These are phyloP conservation scores for Delia radicum DNA, from an alignment of 1,140 invertebrate genomes.

Conservation along the genomic window DNA sequence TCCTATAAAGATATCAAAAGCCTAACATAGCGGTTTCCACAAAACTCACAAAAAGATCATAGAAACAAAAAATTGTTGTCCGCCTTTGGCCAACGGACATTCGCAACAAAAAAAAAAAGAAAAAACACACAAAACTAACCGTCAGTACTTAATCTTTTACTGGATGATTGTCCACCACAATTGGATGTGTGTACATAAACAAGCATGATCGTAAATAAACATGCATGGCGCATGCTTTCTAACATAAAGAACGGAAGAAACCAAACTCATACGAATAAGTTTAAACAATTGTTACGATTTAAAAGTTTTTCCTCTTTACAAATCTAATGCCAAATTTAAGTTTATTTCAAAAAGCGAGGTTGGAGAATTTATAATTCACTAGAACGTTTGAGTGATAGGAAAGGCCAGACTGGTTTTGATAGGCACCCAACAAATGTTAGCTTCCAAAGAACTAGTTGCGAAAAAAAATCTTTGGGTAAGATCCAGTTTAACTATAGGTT, in stretches of 20 bases:
- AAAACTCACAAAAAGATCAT: background rate
- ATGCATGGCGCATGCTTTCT: background rate
- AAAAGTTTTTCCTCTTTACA: background rate
- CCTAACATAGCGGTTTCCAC: background rate
- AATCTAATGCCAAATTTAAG: background rate
- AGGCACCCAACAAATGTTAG: no score
- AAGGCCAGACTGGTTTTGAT: no score
- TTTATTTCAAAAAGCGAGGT: background rate
- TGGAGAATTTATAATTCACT: background rate
- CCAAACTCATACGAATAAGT: background rate
- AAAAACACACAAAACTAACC: background rate
- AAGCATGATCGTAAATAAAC: slow-evolving; percentile 1
- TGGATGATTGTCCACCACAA: background rate
- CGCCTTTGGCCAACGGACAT: background rate
- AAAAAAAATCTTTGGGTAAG: no score
- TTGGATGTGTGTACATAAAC: background rate
- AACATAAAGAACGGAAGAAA: background rate
- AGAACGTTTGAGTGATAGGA: background rate
- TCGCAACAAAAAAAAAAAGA: background rate
- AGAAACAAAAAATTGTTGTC: background rate
- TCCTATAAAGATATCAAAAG: slow-evolving; percentile 4
- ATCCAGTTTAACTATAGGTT: no score
- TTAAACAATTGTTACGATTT: background rate
- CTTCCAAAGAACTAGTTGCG: no score
- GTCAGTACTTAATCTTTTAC: slow-evolving; percentile 2